Conservation (phyloP, 2,888 invertebrate species). For the Drosophila conformis region DNA sequence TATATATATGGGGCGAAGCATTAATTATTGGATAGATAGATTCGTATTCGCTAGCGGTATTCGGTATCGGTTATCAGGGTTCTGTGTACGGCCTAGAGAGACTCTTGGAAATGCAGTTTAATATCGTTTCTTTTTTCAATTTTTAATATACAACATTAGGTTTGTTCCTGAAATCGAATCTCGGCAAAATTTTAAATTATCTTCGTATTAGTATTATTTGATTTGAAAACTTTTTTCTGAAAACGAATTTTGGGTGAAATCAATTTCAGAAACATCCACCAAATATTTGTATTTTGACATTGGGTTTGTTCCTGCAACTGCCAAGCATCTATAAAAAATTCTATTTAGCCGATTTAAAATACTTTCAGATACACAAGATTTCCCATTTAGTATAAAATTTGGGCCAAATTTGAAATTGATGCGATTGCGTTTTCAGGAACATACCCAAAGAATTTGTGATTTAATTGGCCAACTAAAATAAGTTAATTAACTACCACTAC, state of each 20-base stretch:
- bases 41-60: conserved; percentile 21
- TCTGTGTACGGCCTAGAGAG: conserved; percentile 58
- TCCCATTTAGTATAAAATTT: not conserved
- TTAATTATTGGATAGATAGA: conserved; percentile 15
- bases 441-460: conserved; percentile 5
- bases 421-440: conserved; percentile 30
- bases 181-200: not conserved
- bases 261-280: not conserved
- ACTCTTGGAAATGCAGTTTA: conserved; percentile 64
- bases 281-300: not conserved
- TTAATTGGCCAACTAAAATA: not conserved
- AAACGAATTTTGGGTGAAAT: not conserved
- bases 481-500: conserved; percentile 25
- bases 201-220: not conserved
- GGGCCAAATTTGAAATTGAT: not conserved
- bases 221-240: not conserved
- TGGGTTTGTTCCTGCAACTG: conserved; percentile 6
- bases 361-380: not conserved
- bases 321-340: not conserved
- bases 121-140: conserved; percentile 16
- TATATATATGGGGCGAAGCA: conserved; percentile 2
- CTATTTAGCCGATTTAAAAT: not conserved
- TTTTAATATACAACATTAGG: not conserved
- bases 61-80: conserved; percentile 34
- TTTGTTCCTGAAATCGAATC: conserved; percentile 26